Conservation (phyloP, 2,888 invertebrate genomes). For the Diaphora mendica region DNA sequence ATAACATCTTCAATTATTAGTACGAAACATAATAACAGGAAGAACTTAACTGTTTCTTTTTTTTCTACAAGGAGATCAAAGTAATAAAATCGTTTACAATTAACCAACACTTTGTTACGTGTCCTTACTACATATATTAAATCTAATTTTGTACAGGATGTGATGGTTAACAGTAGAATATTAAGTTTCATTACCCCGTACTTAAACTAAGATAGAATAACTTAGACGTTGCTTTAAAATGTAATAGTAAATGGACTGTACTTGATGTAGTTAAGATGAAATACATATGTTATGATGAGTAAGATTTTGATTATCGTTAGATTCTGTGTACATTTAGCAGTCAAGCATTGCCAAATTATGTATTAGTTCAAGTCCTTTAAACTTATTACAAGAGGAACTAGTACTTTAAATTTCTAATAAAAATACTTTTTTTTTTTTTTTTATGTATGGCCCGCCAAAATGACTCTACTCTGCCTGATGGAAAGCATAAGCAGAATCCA, state of each 20-base stretch:
- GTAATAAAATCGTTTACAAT: neutral
- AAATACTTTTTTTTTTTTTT: too few species aligned
- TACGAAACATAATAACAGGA: neutral
- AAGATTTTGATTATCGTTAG: neutral
- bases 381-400: neutral
- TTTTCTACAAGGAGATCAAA: neutral
- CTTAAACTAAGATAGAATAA: neutral
- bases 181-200: slow-evolving; percentile 15
- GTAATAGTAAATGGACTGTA: neutral
- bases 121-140: slow-evolving; percentile 2
- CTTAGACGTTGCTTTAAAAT: neutral
- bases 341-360: neutral
- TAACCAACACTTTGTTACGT: neutral
- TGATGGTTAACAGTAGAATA: slow-evolving; percentile 24
- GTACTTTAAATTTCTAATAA: too few species aligned
- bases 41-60: neutral
- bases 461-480: too few species aligned
- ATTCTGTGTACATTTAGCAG: neutral
- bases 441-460: too few species aligned
- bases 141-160: slow-evolving; percentile 23
- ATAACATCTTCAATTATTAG: neutral
- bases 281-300: too few species aligned
- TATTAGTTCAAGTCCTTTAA: neutral
- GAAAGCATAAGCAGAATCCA: too few species aligned
- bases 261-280: neutral